Base-by-base conservation (phyloP, 2,797 vertebrate species). In the Otolemur crassicaudatus region DNA sequence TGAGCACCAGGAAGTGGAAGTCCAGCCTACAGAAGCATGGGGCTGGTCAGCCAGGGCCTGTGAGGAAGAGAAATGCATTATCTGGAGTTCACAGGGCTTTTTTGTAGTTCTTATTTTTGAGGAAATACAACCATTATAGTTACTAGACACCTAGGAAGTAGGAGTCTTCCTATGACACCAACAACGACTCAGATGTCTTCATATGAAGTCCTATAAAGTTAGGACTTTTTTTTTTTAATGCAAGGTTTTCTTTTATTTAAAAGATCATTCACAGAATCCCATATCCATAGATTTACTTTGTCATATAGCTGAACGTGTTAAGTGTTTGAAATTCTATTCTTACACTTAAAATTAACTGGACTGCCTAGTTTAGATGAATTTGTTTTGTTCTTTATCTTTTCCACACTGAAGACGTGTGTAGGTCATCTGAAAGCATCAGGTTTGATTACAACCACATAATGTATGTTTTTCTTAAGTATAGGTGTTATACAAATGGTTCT, bases 401-500 rank as follows among this genome's bases (percentile, higher is more conserved):
- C 49, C 49, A 53, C 49, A 53, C 49, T 53, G 14, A 53, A 53
- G 49, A 53, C 16, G 14, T 53, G 49, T 49, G 49, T 49, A 49
- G 49, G 49, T 49, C 49, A 49, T 49, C 49, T 14, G 49, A 53
- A 53, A 53, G 49, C 49, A 53, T 53, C 49, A 53, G 49, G 49
- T 53, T 53, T 53, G 49, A 53, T 53, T 53, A 53, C 49, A 16
- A 53, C 49, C 49, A 53, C 49, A 16, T 16, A 53, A 53, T 53
- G 49, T 12, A 53, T 16, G 49, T 53, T 14, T 53, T 14, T 53
- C 97, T 98, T 98, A 98, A 98, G 98, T 96, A 96, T 92, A 98
- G 98, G 98, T 98, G 98, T 98, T 98, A 98, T 98, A 98, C 98
- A 99, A 99, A 99, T 98, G 98, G 98, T 98, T 98, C 98, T 98